Evolutionary conservation across 2,888 invertebrate species (phyloP), one percentile per base, ranked within the genome.

Genomic region (Ophraella communa): DNA sequence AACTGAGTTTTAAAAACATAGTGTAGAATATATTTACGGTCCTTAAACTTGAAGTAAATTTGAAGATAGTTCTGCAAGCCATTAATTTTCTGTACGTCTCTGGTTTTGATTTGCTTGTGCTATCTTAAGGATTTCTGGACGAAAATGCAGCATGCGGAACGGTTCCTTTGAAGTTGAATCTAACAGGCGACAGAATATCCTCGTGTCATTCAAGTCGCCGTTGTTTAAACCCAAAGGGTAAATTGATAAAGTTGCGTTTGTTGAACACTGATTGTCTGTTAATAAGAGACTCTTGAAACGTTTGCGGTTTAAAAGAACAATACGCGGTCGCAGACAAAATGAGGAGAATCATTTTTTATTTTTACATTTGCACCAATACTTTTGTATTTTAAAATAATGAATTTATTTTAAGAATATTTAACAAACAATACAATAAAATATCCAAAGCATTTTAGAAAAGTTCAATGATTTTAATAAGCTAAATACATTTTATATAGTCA

Each of bases 241-340:
- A 57, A 57, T 57, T 57, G 57, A 57, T 57, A 57, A 57, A 47
- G 57, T 57, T 57, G 47, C 45, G 57, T 49, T 57, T 49, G 57
- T 57, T 49, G 49, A 47, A 35, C 35, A 44, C 47, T 49, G 47
- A 57, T 57, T 57, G 47, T 57, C 49, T 57, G 47, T 27, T 47
- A 57, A 57, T 49, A 47, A 33, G 35, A 56, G 44, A 27, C 39
- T 30, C 56, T 56, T 42, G n/a, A 14, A 56, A 56, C 45, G 45
- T 56, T 56, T 45, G 45, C 27, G 24, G 27, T 10, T 24, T 44
- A 3, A 33, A 45, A 33, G 45, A 56, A 47, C 5, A 14, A 2
- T 5, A 17, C 39, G 39, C 14, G 7, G 39, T n/a, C n/a, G n/a
- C n/a, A n/a, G n/a, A n/a, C n/a, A n/a, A n/a, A n/a, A n/a, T n/a